These are phyloP conservation scores for Petrophora chlorosata DNA, from an alignment of 2,888 invertebrate species.

Conservation along the genomic window DNA sequence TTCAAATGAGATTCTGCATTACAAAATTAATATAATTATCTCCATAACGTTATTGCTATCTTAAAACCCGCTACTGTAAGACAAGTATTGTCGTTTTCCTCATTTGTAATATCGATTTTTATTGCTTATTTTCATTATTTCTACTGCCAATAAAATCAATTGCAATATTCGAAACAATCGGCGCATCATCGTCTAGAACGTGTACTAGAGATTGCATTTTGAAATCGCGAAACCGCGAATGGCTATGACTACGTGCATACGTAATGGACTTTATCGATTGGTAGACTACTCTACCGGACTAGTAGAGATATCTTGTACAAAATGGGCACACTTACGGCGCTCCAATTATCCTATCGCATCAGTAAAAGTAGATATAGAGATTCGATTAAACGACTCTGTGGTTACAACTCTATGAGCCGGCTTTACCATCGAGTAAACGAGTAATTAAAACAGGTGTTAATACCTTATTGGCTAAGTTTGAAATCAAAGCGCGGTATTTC, in stretches of 20 bases:
- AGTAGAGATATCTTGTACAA: constrained; percentile 53
- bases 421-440: constrained; percentile 17
- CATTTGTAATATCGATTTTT: background rate
- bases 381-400: constrained; percentile 45
- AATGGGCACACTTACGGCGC: constrained; percentile 51
- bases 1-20: too few relatives aligned
- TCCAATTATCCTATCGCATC: constrained; percentile 55
- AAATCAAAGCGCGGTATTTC: constrained; percentile 15
- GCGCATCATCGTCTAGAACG: constrained; percentile 2
- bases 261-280: constrained; percentile 48
- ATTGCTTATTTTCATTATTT: background rate
- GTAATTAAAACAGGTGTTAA: constrained; percentile 23
- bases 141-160: constrained; percentile 8
- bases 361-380: constrained; percentile 49
- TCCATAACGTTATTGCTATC: too few relatives aligned
- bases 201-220: constrained; percentile 36
- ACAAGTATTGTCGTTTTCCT: background rate
- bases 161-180: constrained; percentile 17
- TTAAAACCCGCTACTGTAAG: background rate
- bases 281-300: constrained; percentile 36
- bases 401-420: constrained; percentile 38
- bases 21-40: too few relatives aligned
- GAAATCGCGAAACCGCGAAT: constrained; percentile 35
- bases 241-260: constrained; percentile 41
- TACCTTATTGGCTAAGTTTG: constrained; percentile 6